These are phyloP conservation scores for Eristalinus aeneus DNA, from an alignment of 2,888 invertebrate genomes.

Conservation along the genomic window DNA sequence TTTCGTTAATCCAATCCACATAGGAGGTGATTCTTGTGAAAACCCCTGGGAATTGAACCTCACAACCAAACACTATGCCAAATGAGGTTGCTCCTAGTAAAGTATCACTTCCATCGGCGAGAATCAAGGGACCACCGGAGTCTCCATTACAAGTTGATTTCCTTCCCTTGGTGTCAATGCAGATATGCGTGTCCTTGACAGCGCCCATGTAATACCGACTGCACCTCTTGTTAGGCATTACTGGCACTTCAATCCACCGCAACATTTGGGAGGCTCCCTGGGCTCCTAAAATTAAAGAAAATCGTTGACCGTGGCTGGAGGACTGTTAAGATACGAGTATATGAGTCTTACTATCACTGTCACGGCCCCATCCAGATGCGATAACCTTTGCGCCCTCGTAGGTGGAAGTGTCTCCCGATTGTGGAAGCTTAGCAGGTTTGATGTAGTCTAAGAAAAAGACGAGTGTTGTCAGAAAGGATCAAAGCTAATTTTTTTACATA, in stretches of 20 bases:
- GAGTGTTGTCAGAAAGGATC: not conserved
- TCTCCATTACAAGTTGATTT: slow-evolving; percentile 66
- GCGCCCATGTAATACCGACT: slow-evolving; percentile 71
- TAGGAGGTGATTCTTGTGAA: slow-evolving; percentile 64
- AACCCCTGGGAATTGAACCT: slow-evolving; percentile 60
- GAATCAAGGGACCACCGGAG: slow-evolving; percentile 64
- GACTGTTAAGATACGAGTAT: no score
- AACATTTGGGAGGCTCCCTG: slow-evolving; percentile 63
- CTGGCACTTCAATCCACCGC: slow-evolving; percentile 68
- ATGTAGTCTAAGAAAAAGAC: slow-evolving; percentile 47
- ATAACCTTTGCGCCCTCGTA: slow-evolving; percentile 51
- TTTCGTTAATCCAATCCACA: slow-evolving; percentile 63
- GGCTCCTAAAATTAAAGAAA: slow-evolving; percentile 14
- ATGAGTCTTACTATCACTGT: slow-evolving; percentile 53
- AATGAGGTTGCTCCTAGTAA: slow-evolving; percentile 63
- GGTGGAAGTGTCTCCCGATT: slow-evolving; percentile 12
- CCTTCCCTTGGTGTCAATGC: slow-evolving; percentile 49
- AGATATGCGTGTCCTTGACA: slow-evolving; percentile 67
- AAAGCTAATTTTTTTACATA: slow-evolving; percentile 64
- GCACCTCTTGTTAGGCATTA: slow-evolving; percentile 74
- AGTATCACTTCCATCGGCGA: slow-evolving; percentile 54
- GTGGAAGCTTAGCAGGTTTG: slow-evolving; percentile 57
- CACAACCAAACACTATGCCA: slow-evolving; percentile 59
- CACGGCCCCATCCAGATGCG: slow-evolving; percentile 72
- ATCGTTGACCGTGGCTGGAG: not conserved